Evolutionary conservation across 2,797 vertebrate genomes (phyloP).

Genomic region (Pseudochromis fuscus): DNA sequence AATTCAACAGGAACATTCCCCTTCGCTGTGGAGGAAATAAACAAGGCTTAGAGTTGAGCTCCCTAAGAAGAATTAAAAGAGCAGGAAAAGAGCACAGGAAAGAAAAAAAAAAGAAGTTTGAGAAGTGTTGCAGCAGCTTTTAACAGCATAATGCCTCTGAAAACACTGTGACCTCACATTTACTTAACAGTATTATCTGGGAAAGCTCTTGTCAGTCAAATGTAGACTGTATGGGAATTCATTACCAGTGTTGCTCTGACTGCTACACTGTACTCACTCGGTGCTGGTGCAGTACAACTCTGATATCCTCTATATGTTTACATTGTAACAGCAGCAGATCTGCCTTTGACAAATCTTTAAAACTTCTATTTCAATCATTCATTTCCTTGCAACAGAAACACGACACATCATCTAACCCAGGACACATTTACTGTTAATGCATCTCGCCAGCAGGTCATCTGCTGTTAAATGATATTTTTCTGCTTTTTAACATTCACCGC

Average conservation of each 20-base stretch:
- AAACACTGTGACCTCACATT: constrained; percentile 8
- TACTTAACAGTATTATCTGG: constrained; percentile 11
- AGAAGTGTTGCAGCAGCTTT: constrained; percentile 20
- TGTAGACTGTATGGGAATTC: not conserved
- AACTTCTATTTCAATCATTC: too few species aligned
- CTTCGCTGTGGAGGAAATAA: constrained; percentile 30
- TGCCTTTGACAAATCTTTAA: too few species aligned
- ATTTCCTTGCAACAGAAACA: too few species aligned
- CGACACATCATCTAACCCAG: too few species aligned
- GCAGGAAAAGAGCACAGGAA: not conserved
- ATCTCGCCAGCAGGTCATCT: too few species aligned
- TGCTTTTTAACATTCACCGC: too few species aligned
- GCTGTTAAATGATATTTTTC: too few species aligned
- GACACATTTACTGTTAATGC: too few species aligned
- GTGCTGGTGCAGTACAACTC: too few species aligned
- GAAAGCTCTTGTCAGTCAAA: constrained; percentile 2
- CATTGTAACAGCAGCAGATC: too few species aligned
- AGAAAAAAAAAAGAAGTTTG: not conserved
- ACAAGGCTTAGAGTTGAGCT: constrained; percentile 16
- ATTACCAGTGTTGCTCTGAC: constrained; percentile 9
- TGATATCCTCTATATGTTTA: too few species aligned
- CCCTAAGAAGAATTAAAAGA: constrained; percentile 25
- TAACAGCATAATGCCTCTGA: constrained; percentile 15
- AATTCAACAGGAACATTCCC: constrained; percentile 33
- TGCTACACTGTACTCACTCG: too few species aligned